phyloP scores from a whole-genome alignment of 2,797 vertebrate species.

The Falco cherrug region DNA sequence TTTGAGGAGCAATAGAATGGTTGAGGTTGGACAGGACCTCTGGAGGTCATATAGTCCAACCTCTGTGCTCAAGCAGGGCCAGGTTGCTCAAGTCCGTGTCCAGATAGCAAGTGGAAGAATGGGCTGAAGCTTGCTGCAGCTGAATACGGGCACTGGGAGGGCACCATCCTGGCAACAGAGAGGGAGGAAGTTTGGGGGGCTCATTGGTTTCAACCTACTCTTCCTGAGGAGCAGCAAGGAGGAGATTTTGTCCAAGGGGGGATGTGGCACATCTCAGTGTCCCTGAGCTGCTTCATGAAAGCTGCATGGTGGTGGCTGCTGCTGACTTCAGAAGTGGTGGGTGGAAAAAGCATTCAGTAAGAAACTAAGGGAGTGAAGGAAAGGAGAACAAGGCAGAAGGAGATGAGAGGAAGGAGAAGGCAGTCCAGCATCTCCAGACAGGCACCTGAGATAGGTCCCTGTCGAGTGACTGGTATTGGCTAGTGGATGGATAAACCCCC shows the following conservation, averaged over 20 bases:
- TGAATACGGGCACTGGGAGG: neutral
- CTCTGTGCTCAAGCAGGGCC: neutral
- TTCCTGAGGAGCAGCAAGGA: fast-evolving
- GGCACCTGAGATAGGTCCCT: neutral
- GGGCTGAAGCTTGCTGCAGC: neutral
- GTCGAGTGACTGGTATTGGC: fast-evolving
- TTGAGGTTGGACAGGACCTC: neutral
- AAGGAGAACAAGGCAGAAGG: neutral
- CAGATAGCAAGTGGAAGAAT: neutral
- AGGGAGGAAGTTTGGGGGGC: neutral
- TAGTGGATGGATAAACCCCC: fast-evolving
- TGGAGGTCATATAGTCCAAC: neutral
- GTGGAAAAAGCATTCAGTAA: neutral
- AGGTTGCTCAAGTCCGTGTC: neutral
- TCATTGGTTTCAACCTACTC: neutral
- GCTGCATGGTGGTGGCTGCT: neutral
- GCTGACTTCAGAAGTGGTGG: neutral
- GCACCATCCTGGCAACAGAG: neutral
- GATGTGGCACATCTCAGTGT: fast-evolving
- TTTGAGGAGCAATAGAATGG: neutral
- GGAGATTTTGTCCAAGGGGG: neutral
- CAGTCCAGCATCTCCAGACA: neutral
- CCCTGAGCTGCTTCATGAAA: neutral
- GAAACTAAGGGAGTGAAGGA: neutral
- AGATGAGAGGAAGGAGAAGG: neutral